phyloP scores from a whole-genome alignment of 2,888 invertebrate species.

The Ditylenchus weischeri region DNA sequence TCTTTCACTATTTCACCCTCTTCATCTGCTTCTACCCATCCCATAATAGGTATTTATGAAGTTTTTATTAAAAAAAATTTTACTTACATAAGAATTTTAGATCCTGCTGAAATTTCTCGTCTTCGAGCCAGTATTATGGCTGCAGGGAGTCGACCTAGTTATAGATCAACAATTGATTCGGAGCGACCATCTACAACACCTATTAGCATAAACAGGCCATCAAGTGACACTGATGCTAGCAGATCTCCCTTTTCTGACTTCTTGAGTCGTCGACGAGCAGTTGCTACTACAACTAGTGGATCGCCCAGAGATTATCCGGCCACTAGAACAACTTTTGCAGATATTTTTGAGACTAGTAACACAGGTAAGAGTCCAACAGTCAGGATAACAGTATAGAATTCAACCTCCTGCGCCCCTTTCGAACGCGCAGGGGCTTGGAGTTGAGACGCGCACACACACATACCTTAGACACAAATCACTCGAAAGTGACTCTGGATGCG shows the following conservation, averaged over 20 bases:
- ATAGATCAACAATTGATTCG: background rate
- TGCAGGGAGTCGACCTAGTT: slow-evolving; percentile 4
- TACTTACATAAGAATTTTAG: background rate
- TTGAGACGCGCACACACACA: too few relatives aligned
- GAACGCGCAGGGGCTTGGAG: too few relatives aligned
- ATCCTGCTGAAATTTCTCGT: slow-evolving; percentile 10
- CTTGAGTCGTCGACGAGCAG: background rate
- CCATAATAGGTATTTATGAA: background rate
- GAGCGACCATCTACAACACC: background rate
- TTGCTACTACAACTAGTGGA: background rate
- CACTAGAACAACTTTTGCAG: slow-evolving; percentile 1
- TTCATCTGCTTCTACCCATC: slow-evolving; percentile 12
- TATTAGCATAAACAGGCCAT: slow-evolving; percentile 1
- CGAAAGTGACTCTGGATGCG: too few relatives aligned
- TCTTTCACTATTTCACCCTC: slow-evolving; percentile 10
- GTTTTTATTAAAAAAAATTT: too few relatives aligned
- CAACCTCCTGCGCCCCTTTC: too few relatives aligned
- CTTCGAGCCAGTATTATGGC: slow-evolving; percentile 10
- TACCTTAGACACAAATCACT: too few relatives aligned
- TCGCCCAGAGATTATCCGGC: background rate
- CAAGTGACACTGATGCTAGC: background rate
- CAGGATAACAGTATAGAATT: too few relatives aligned
- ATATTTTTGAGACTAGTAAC: background rate
- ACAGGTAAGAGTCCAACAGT: too few relatives aligned
- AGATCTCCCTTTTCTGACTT: slow-evolving; percentile 7